Percentiles rank a stretch among this genome's conserved stretches.
Conservation (phyloP, 1,140 invertebrate species). For the Drosophila sp. region DNA sequence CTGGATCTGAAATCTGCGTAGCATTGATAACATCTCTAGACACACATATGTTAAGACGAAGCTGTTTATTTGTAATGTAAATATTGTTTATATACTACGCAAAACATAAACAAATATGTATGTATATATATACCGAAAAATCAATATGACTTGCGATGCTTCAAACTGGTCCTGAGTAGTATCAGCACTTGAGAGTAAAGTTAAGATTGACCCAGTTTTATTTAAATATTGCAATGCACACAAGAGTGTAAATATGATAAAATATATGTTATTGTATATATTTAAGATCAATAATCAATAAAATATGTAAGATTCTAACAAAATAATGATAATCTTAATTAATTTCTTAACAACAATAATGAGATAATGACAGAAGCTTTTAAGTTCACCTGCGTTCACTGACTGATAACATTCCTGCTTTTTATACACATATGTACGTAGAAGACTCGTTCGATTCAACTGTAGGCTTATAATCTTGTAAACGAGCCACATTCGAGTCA, state of each 20-base stretch:
- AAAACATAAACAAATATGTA: constrained; percentile 4
- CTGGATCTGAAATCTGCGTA: constrained; percentile 76
- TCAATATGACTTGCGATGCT: constrained; percentile 4
- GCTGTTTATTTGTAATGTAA: constrained; percentile 18
- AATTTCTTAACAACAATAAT: neutral
- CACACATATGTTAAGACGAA: neutral
- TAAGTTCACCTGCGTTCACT: constrained; percentile 8
- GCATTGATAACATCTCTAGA: constrained; percentile 22
- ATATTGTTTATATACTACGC: too few relatives aligned
- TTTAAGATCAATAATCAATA: neutral
- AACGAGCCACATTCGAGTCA: constrained; percentile 38
- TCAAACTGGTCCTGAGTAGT: neutral
- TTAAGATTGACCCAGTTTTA: constrained; percentile 17
- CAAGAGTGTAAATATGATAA: neutral
- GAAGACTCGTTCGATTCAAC: constrained; percentile 12
- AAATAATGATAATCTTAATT: too few relatives aligned
- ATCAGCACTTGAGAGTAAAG: constrained; percentile 23
- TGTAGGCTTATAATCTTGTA: constrained; percentile 31
- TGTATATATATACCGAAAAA: neutral
- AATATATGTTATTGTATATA: too few relatives aligned
- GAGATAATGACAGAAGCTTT: too few relatives aligned
- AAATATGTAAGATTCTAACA: constrained; percentile 8
- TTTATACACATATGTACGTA: constrained; percentile 7
- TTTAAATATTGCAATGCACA: constrained; percentile 6
- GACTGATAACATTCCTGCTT: neutral